Conservation (phyloP, 1,140 invertebrate genomes). For the Eubasilissa regina region DNA sequence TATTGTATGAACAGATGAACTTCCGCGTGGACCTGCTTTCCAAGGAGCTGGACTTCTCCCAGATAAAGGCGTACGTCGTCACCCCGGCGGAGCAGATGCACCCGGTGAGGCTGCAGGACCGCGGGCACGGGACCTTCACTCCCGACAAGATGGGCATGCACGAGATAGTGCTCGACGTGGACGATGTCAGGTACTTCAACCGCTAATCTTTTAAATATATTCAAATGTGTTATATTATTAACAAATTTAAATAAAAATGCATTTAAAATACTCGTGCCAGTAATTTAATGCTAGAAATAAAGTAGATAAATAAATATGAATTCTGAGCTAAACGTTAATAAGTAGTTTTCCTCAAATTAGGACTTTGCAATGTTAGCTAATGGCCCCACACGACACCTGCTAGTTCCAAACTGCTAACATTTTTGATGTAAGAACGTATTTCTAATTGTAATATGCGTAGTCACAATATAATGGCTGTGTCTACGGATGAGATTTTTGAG, state of each 20-base stretch:
- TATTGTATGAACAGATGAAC: conserved; percentile 75
- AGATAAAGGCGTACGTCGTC: conserved; percentile 87
- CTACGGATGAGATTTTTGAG: too few relatives aligned
- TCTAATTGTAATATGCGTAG: too few relatives aligned
- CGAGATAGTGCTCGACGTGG: conserved; percentile 80
- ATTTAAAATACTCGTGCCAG: too few relatives aligned
- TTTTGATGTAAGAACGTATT: too few relatives aligned
- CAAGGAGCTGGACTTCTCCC: conserved; percentile 83
- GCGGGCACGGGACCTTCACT: conserved; percentile 87
- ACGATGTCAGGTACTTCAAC: conserved; percentile 74
- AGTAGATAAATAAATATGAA: too few relatives aligned
- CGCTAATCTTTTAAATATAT: neutral
- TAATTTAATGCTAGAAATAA: too few relatives aligned
- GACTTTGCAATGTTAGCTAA: too few relatives aligned
- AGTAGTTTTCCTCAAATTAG: too few relatives aligned
- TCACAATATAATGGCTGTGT: too few relatives aligned
- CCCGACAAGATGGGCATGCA: conserved; percentile 95
- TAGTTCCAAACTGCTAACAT: too few relatives aligned
- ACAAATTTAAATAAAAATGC: neutral
- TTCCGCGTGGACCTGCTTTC: conserved; percentile 86
- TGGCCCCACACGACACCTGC: too few relatives aligned
- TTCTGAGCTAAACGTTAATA: too few relatives aligned
- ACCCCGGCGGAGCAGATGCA: conserved; percentile 78
- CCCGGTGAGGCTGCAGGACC: conserved; percentile 77
- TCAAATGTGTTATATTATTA: conserved; percentile 17